phyloP scores from a whole-genome alignment of 1,140 invertebrate genomes.

The Trichonephila clavata region DNA sequence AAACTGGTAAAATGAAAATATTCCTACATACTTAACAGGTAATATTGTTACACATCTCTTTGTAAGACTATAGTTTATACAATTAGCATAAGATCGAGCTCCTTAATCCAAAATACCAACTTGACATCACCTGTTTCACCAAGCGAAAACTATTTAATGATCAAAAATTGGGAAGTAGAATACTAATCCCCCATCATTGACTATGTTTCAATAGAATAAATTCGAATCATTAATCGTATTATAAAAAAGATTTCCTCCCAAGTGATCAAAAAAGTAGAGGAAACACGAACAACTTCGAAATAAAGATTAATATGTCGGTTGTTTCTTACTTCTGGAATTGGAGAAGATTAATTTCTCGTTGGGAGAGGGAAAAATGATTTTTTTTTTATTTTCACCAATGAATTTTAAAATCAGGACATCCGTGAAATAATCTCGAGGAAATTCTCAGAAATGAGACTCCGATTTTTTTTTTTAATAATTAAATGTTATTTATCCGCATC shows the following conservation, averaged over 20 bases:
- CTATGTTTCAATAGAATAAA: not conserved
- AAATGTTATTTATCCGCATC: too few relatives aligned
- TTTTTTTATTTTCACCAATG: not conserved
- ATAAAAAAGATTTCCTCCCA: conserved; percentile 7
- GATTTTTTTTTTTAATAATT: too few relatives aligned
- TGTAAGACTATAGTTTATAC: too few relatives aligned
- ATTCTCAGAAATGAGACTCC: not conserved
- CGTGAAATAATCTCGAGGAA: not conserved
- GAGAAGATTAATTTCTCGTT: not conserved
- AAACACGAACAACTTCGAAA: not conserved
- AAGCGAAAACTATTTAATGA: not conserved
- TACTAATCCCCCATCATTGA: not conserved
- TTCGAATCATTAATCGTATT: not conserved
- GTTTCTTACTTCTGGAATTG: not conserved
- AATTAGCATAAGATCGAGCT: not conserved
- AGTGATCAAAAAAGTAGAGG: not conserved
- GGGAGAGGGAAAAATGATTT: not conserved
- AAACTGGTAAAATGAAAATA: too few relatives aligned
- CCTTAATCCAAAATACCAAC: not conserved
- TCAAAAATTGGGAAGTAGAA: not conserved
- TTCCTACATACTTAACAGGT: too few relatives aligned
- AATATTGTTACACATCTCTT: too few relatives aligned
- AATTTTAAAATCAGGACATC: conserved; percentile 20
- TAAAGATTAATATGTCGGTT: not conserved
- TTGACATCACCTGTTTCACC: not conserved